Evolutionary conservation across 2,113 vertebrate genomes (phyloP), one percentile per base, ranked within the genome.

Genomic region (Collichthys lucidus): DNA sequence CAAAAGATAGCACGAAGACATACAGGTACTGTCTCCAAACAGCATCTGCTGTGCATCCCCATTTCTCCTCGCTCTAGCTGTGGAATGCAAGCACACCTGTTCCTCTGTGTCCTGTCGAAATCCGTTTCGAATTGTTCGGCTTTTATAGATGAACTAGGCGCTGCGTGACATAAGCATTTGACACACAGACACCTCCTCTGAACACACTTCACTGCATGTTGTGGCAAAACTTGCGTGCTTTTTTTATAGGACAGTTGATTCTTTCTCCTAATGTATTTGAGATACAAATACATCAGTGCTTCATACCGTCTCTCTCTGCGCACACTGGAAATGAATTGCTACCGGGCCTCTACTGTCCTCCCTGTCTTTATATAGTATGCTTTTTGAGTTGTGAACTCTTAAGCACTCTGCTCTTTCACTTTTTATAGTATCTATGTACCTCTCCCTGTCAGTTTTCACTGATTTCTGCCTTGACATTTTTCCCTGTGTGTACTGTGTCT

Each of bases 1-100:
- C 86, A 15, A 96, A 95, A 82, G 95, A 96, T 4, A 93, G 89
- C 71, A 91, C 88, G 7, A 96, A 95, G 77, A 95, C 94, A 0
- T 96, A 96, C 93, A 95, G 95, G 95, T 96, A 94, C 5, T 5
- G 11, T 11, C 12, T 69, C 17, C 14, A 67, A 49, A 24, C 69
- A 76, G 11, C 75, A 24, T 61, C 49, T 73, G 62, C 64, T 77
- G 57, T 68, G 55, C 61, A 46, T 74, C 68, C 69, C 53, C 46
- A 8, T 63, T 72, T 83, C 40, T 76, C 68, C 55, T 82, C 65
- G 82, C 84, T 83, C 42, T 84, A 79, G 60, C 84, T 90, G 71
- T 77, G 77, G 75, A 88, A 90, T 92, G 86, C 72, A 76, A 82
- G 67, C 70, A 42, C 70, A 84, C 59, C 59, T 81, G 64, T 87